Evolutionary conservation across 2,888 invertebrate genomes (phyloP).

Genomic region (Nymphalis urticae): DNA sequence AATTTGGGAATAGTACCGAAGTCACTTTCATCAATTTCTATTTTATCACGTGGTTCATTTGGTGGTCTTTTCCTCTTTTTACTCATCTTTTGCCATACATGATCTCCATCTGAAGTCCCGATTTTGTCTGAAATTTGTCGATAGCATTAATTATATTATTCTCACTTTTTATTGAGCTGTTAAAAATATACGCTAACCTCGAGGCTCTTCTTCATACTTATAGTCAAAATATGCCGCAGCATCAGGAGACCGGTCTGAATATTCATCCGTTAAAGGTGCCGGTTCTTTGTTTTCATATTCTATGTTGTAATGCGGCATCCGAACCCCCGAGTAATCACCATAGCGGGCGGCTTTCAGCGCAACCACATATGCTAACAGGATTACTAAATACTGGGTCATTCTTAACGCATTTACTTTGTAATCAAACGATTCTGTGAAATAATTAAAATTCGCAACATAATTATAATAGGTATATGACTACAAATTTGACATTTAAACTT

Average conservation of each 20-base stretch:
- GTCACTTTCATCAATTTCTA: constrained; percentile 23
- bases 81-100: constrained; percentile 25
- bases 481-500: constrained; percentile 64
- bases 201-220: constrained; percentile 58
- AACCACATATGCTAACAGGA: constrained; percentile 48
- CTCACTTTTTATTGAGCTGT: background rate
- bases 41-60: constrained; percentile 16
- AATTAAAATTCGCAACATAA: constrained; percentile 56
- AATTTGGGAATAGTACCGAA: constrained; percentile 14
- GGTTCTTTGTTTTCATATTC: constrained; percentile 50
- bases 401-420: background rate
- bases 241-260: constrained; percentile 58
- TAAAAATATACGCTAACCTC: constrained; percentile 40
- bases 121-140: constrained; percentile 24
- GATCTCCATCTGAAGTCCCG: constrained; percentile 23
- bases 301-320: constrained; percentile 62
- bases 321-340: constrained; percentile 59
- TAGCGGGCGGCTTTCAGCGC: constrained; percentile 49
- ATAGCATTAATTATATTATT: background rate
- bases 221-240: constrained; percentile 61
- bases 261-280: constrained; percentile 49
- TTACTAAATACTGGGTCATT: constrained; percentile 43
- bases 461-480: constrained; percentile 56
- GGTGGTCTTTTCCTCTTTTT: constrained; percentile 17
- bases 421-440: constrained; percentile 13